Evolutionary conservation across 2,888 invertebrate species (phyloP).

Genomic region (Alitta virens): DNA sequence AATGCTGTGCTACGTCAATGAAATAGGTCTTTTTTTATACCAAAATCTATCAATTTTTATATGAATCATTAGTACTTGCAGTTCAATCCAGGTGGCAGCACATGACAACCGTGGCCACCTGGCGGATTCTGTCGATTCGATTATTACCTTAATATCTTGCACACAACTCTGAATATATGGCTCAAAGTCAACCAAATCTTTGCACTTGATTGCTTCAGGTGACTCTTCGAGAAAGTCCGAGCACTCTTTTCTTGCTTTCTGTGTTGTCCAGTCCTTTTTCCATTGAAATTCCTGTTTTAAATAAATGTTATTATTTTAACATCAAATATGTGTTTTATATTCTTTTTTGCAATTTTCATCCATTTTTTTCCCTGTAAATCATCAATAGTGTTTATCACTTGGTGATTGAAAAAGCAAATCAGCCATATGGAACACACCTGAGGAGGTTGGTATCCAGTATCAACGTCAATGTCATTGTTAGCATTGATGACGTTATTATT

Average conservation of each 20-base stretch:
- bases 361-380: too few relatives aligned
- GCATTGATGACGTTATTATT: slow-evolving; percentile 3
- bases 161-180: slow-evolving; percentile 35
- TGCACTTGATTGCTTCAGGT: slow-evolving; percentile 21
- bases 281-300: slow-evolving; percentile 27
- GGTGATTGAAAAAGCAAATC: neutral
- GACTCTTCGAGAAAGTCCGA: slow-evolving; percentile 17
- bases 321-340: too few relatives aligned
- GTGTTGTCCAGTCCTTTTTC: slow-evolving; percentile 20
- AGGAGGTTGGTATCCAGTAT: slow-evolving; percentile 20
- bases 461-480: slow-evolving; percentile 19
- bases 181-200: slow-evolving; percentile 33
- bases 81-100: too few relatives aligned
- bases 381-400: too few relatives aligned
- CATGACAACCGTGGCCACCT: too few relatives aligned
- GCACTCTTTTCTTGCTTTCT: slow-evolving; percentile 19
- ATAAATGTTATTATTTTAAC: too few relatives aligned
- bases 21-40: too few relatives aligned
- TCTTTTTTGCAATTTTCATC: too few relatives aligned
- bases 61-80: too few relatives aligned
- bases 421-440: slow-evolving; percentile 10
- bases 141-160: slow-evolving; percentile 37
- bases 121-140: neutral
- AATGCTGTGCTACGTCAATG: too few relatives aligned
- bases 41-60: too few relatives aligned